Base-by-base conservation (phyloP, 2,888 invertebrate genomes). In the Cartodere bifasciata region DNA sequence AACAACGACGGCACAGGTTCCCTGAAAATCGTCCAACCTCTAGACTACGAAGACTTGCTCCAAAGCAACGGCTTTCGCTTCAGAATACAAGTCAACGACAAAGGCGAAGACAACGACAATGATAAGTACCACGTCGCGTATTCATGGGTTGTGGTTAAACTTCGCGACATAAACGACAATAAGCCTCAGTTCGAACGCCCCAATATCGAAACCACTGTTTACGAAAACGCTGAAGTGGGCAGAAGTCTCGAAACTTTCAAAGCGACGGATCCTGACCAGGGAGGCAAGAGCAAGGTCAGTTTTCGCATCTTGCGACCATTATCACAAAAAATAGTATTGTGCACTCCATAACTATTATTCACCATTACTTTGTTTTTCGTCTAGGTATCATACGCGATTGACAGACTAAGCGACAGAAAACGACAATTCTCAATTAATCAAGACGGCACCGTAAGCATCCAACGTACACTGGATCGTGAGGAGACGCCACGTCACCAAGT, bases 51-150 rank as follows among this genome's bases (percentile, higher is more conserved):
- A 64, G 91, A 94, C 60, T 77, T 84, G 50, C 67, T 87, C 52
- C 94, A 94, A 65, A 85, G 91, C 62, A 88, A 87, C 61, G 94
- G 92, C 34, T 94, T 92, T 67, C 73, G 87, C 44, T 88, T 94
- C 65, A 79, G 87, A 46, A 91, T 94, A 53, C 88, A 88, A 67
- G 90, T 88, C 37, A 88, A 88, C 52, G 88, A 90, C 56, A 87
- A 87, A 69, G 90, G 88, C 15, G 90, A 90, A 64, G 88, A 90
- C 55, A 88, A 88, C 53, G 88, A 88, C 63, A 87, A 88, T 61
- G 97, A 98, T 60, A 94, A 94, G 59, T 87, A 92, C 56, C 92
- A 94, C 64, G 88, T 92, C 41, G 92, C 92, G 37, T 88, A 88
- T 61, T 90, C 92, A 2, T 90, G 88, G 85, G 90, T 94, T 34